A percentile compares a stretch with the other conserved stretches of the same genome.
Conservation (phyloP, 2,797 vertebrate species). For the Mallotus villosus region DNA sequence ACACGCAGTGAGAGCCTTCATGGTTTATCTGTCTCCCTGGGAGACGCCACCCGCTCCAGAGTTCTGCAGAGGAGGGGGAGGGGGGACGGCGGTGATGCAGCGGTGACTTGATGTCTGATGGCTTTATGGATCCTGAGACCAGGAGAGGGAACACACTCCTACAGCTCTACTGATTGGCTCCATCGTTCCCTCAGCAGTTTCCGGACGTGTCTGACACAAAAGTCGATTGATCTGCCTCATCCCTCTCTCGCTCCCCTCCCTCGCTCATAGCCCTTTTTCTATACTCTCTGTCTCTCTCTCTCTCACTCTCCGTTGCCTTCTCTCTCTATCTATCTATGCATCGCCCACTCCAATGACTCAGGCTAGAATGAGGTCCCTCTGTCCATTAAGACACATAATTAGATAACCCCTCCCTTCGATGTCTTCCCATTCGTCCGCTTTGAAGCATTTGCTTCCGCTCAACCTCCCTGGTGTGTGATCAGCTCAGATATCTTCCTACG, state of each 20-base stretch:
- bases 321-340: neutral
- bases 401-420: neutral
- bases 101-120: neutral
- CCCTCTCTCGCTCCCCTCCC: neutral
- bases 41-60: neutral
- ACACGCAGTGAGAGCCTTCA: slow-evolving; percentile 11
- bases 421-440: neutral
- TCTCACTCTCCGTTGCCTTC: neutral
- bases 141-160: neutral
- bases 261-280: neutral
- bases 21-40: neutral
- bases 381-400: neutral
- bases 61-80: too few relatives aligned
- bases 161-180: slow-evolving; percentile 11
- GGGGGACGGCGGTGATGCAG: neutral
- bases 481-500: neutral
- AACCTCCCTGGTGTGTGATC: neutral
- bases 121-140: neutral
- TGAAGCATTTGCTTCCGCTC: too few relatives aligned
- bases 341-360: too few relatives aligned
- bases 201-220: neutral
- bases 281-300: too few relatives aligned
- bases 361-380: neutral
- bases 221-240: slow-evolving; percentile 14
- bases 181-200: neutral